Conservation (phyloP, 1,140 invertebrate genomes). For the Drusus annulatus region DNA sequence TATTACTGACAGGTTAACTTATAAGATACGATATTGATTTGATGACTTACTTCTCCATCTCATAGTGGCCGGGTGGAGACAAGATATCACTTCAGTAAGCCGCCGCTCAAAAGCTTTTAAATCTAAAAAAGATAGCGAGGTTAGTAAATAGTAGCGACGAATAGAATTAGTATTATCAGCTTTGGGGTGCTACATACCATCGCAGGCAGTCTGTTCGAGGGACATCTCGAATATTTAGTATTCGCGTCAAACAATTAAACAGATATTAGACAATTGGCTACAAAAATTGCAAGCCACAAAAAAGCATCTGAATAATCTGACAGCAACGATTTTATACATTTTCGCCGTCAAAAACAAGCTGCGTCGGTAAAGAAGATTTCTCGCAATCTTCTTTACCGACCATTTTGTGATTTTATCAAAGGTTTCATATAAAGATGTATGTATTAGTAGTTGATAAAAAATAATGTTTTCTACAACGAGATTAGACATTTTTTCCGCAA, state of each 20-base stretch:
- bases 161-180: slow-evolving; percentile 52
- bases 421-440: no score
- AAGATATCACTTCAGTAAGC: slow-evolving; percentile 96
- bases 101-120: slow-evolving; percentile 96
- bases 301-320: neutral
- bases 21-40: no score
- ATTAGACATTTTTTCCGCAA: no score
- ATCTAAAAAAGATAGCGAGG: slow-evolving; percentile 79
- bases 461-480: no score
- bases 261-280: no score
- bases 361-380: slow-evolving; percentile 52
- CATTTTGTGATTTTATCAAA: slow-evolving; percentile 7
- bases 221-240: slow-evolving; percentile 71
- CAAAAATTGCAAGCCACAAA: no score
- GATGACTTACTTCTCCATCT: slow-evolving; percentile 90
- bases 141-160: slow-evolving; percentile 17
- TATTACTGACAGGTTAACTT: no score
- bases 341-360: slow-evolving; percentile 19
- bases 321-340: neutral
- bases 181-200: slow-evolving; percentile 71
- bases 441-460: no score
- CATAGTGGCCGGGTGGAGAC: slow-evolving; percentile 90
- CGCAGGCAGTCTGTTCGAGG: slow-evolving; percentile 82
- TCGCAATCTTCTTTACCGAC: slow-evolving; percentile 59
- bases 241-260: no score